These are phyloP conservation scores for Diceros bicornis DNA, from an alignment of 2,797 vertebrate species.

Conservation along the genomic window DNA sequence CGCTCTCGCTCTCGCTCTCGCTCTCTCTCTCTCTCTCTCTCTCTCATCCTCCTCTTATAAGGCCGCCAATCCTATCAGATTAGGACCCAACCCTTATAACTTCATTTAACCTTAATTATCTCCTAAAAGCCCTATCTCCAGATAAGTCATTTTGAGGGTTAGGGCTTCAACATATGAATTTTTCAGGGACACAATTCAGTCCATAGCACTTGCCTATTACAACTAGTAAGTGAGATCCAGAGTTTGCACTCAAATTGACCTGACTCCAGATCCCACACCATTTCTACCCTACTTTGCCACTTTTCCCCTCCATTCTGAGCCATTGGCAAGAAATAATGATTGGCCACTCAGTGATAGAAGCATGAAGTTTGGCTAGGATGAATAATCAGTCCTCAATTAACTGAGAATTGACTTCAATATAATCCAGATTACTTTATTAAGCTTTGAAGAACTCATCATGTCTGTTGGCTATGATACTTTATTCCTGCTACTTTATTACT, in stretches of 20 bases:
- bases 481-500: background rate
- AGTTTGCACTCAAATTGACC: background rate
- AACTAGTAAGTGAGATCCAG: background rate
- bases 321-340: background rate
- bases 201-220: background rate
- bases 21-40: background rate
- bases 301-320: background rate
- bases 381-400: background rate
- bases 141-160: background rate
- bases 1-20: constrained; percentile 7
- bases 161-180: background rate
- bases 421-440: background rate
- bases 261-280: background rate
- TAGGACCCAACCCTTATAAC: background rate
- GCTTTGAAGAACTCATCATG: background rate
- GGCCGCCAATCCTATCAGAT: background rate
- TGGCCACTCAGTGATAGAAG: background rate
- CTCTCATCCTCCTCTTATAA: constrained; percentile 32
- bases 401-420: background rate
- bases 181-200: background rate
- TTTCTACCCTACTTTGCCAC: background rate
- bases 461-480: background rate
- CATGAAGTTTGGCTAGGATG: background rate
- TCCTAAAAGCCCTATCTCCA: background rate
- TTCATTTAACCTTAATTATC: background rate